Evolutionary conservation across 2,888 invertebrate genomes (phyloP), one percentile per base, ranked within the genome.

Genomic region (Artemia sinica): DNA sequence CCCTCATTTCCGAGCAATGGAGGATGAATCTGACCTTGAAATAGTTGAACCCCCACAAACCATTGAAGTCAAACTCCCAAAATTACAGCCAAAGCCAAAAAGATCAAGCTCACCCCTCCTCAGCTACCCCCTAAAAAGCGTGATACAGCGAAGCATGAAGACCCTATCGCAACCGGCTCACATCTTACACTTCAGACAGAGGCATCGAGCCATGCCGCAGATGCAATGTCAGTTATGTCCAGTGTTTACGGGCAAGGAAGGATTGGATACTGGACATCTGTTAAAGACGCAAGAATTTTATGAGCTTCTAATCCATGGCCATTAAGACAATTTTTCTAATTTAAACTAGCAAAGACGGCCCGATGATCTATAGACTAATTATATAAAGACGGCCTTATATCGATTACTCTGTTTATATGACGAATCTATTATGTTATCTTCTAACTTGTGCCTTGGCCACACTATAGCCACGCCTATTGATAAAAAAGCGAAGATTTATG

Each of bases 151-250:
- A 49, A 41, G 11, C 18, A 12, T 7, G 67, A 66, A 58, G 69
- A 69, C 14, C 69, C 69, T 8, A 67, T 69, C 66, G 28, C 28
- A 58, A 28, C 10, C 63, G 69, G 69, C 11, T 69, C 69, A 18
- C 69, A 69, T 67, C 41, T 69, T 41, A 69, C 69, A 12, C 18
- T 69, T 14, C 67, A 66, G 58, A 69, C 69, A 13, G 69, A 69
- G 28, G 67, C 68, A 58, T 58, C 63, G 28, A 58, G 63, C 63
- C 63, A 58, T 28, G 14, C n/a, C 1, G 63, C 14, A 10, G 63
- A 58, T 28, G 10, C 63, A 9, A 18, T 58, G 63, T 58, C 63
- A 58, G 63, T 58, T 9, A 58, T 58, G 63, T 58, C 63, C 63
- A 58, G 63, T 28, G 63, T 58, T n/a, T 58, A 58, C 63, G 63